These are phyloP conservation scores for Cistogaster globosa DNA, from an alignment of 2,888 invertebrate genomes.

Conservation along the genomic window DNA sequence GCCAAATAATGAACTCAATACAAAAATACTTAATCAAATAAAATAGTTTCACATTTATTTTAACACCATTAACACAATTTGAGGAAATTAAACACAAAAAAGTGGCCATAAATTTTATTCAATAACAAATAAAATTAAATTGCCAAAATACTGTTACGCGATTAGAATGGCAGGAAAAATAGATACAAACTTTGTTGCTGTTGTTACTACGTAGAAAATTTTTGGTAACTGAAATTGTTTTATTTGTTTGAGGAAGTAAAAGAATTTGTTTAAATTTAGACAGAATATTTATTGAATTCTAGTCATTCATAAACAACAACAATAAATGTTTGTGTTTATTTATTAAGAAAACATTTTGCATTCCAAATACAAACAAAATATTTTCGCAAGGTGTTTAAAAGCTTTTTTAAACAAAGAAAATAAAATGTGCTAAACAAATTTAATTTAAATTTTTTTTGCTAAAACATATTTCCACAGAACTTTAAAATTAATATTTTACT, in stretches of 20 bases:
- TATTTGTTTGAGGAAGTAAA: constrained; percentile 24
- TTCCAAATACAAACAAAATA: too few species aligned
- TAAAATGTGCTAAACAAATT: too few species aligned
- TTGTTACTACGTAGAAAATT: neutral
- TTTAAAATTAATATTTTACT: too few species aligned
- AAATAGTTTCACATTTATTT: constrained; percentile 42
- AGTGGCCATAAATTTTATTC: constrained; percentile 35
- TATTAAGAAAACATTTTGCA: neutral
- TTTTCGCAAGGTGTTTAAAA: too few species aligned
- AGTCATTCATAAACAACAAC: constrained; percentile 14
- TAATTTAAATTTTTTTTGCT: too few species aligned
- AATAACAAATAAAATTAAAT: constrained; percentile 30
- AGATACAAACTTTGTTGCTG: neutral
- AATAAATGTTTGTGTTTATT: constrained; percentile 16
- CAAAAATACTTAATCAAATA: constrained; percentile 30
- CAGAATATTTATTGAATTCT: constrained; percentile 26
- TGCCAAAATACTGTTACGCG: neutral
- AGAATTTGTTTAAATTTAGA: neutral
- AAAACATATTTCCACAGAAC: too few species aligned
- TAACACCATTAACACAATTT: neutral
- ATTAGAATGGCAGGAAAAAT: constrained; percentile 21
- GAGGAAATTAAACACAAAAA: neutral
- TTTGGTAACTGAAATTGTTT: too few species aligned
- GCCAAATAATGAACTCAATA: constrained; percentile 57
- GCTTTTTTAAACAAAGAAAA: too few species aligned